Percentiles rank a stretch among this genome's conserved stretches.
Conservation (phyloP, 2,113 vertebrate species). For the Sisor rabdophorus region DNA sequence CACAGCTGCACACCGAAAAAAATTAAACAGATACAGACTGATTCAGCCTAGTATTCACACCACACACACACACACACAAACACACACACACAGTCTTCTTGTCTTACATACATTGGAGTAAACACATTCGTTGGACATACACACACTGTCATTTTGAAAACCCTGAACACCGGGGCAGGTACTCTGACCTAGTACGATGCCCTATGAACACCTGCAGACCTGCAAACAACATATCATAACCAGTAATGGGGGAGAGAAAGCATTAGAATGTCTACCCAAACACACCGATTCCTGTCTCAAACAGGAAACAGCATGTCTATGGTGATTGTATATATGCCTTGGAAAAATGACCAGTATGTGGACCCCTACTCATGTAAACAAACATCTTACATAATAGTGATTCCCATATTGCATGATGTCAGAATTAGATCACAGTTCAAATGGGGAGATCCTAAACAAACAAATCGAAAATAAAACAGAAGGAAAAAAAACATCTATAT, state of each 20-base stretch:
- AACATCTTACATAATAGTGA: constrained; percentile 75
- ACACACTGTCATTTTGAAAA: constrained; percentile 55
- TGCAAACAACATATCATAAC: constrained; percentile 52
- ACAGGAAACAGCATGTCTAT: constrained; percentile 54
- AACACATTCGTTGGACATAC: constrained; percentile 48
- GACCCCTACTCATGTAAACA: constrained; percentile 73
- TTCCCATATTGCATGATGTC: constrained; percentile 78
- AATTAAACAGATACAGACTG: constrained; percentile 28
- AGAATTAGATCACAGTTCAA: constrained; percentile 78
- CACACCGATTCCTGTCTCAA: constrained; percentile 42
- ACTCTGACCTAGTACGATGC: constrained; percentile 54
- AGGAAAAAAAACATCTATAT: constrained; percentile 53
- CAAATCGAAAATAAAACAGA: constrained; percentile 51
- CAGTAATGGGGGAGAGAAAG: constrained; percentile 43
- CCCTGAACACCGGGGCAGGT: constrained; percentile 64
- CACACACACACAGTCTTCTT: constrained; percentile 24
- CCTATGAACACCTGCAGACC: constrained; percentile 57
- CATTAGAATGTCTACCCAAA: constrained; percentile 45
- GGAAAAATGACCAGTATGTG: constrained; percentile 53
- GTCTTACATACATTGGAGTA: constrained; percentile 37
- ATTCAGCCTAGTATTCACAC: constrained; percentile 20
- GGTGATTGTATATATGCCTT: constrained; percentile 62
- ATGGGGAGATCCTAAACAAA: constrained; percentile 76
- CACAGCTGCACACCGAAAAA: constrained; percentile 12
- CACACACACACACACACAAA: constrained; percentile 41